These are phyloP conservation scores for Villa cingulata DNA, from an alignment of 2,888 invertebrate species.

Conservation along the genomic window DNA sequence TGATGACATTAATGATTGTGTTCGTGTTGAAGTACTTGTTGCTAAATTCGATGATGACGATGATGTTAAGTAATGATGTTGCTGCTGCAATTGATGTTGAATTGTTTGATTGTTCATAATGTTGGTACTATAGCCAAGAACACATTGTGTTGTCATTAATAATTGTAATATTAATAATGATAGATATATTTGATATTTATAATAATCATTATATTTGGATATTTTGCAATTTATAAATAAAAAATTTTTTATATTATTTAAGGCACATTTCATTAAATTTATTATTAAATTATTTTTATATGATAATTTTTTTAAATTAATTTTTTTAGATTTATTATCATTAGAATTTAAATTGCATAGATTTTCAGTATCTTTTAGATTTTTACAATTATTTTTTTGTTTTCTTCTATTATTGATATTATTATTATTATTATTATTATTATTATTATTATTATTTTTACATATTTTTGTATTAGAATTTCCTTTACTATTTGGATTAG, in stretches of 20 bases:
- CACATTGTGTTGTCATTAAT: not conserved
- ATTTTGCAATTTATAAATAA: not conserved
- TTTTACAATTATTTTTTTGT: no score
- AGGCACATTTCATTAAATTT: not conserved
- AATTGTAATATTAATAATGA: conserved; percentile 5
- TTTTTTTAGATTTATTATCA: no score
- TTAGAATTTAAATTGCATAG: no score
- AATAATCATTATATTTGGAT: not conserved
- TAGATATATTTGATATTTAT: not conserved
- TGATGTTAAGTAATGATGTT: not conserved
- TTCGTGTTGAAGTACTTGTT: not conserved
- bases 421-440: not conserved
- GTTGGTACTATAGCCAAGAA: not conserved
- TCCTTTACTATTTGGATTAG: not conserved
- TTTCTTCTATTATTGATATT: not conserved
- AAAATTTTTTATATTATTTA: not conserved
- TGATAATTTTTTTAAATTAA: no score
- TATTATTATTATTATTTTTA: not conserved
- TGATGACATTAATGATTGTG: not conserved
- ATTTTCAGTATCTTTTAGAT: no score
- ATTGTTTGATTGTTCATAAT: conserved; percentile 5
- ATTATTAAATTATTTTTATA: no score
- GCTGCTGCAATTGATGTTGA: not conserved
- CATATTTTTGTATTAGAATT: not conserved
- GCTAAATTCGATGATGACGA: conserved; percentile 1